phyloP scores from a whole-genome alignment of 2,888 invertebrate species.

The Arctia plantaginis region DNA sequence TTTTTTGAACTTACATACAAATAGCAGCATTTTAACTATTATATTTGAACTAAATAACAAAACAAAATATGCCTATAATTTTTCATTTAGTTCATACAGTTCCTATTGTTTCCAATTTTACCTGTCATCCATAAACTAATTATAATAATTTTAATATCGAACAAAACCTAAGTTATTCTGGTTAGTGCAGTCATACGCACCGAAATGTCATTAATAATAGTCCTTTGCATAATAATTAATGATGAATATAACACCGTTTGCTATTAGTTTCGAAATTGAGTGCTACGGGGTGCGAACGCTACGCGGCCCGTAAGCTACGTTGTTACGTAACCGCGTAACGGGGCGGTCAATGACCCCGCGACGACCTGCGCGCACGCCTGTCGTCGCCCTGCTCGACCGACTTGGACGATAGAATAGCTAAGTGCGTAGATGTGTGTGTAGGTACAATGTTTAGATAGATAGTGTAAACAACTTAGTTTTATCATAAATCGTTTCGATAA shows the following conservation, averaged over 20 bases:
- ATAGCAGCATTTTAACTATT: not conserved
- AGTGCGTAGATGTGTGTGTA: slow-evolving; percentile 41
- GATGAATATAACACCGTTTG: slow-evolving; percentile 25
- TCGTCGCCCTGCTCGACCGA: slow-evolving; percentile 70
- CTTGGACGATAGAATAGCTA: slow-evolving; percentile 51
- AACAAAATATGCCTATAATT: not conserved
- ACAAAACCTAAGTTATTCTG: slow-evolving; percentile 1
- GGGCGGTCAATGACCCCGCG: slow-evolving; percentile 78
- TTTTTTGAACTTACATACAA: not conserved
- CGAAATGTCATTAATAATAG: slow-evolving; percentile 32
- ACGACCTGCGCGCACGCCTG: slow-evolving; percentile 81
- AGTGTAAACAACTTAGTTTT: not conserved
- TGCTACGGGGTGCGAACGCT: slow-evolving; percentile 64
- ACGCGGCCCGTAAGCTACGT: slow-evolving; percentile 81
- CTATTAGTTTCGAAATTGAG: slow-evolving; percentile 52
- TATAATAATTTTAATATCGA: slow-evolving; percentile 6
- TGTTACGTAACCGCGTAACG: slow-evolving; percentile 84
- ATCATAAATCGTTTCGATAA: not conserved
- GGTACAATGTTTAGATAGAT: slow-evolving; percentile 27
- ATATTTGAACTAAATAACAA: not conserved
- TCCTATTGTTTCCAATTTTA: not conserved
- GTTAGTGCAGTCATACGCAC: slow-evolving; percentile 1
- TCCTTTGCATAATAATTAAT: slow-evolving; percentile 35
- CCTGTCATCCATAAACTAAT: slow-evolving; percentile 1
- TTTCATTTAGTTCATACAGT: not conserved